Conservation (phyloP, 2,113 vertebrate species). For the Polyodon spathula region DNA sequence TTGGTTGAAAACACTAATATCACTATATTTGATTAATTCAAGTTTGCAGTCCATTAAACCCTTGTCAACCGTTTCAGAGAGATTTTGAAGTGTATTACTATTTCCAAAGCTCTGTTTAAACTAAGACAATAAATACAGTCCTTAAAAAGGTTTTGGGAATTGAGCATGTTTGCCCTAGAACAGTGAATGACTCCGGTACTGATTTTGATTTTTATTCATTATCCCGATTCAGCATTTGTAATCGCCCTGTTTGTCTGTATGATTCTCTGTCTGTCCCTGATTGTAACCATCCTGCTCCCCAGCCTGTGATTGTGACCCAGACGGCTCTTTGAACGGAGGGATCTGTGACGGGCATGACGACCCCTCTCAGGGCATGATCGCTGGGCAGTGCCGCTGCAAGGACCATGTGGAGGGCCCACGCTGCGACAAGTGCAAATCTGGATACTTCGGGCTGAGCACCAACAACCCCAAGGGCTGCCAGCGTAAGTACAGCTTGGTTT, state of each 20-base stretch:
- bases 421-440: slow-evolving; percentile 74
- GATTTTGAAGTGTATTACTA: too few species aligned
- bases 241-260: slow-evolving; percentile 40
- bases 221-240: not conserved
- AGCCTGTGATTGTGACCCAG: slow-evolving; percentile 89
- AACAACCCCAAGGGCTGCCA: slow-evolving; percentile 69
- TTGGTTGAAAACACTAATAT: too few species aligned
- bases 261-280: slow-evolving; percentile 15
- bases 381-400: slow-evolving; percentile 85
- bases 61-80: too few species aligned
- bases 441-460: slow-evolving; percentile 74
- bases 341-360: slow-evolving; percentile 75
- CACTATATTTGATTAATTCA: too few species aligned
- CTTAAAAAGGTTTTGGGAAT: too few species aligned
- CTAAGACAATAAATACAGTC: too few species aligned
- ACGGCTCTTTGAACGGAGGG: slow-evolving; percentile 75
- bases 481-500: slow-evolving; percentile 75
- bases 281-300: slow-evolving; percentile 6
- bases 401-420: slow-evolving; percentile 69
- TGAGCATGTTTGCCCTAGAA: too few species aligned
- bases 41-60: too few species aligned
- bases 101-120: too few species aligned
- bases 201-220: not conserved
- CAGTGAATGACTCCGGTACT: too few species aligned
- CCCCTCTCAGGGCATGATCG: slow-evolving; percentile 55